These are phyloP conservation scores for Ctenosaura bakeri DNA, from an alignment of 2,797 vertebrate genomes.

Conservation along the genomic window DNA sequence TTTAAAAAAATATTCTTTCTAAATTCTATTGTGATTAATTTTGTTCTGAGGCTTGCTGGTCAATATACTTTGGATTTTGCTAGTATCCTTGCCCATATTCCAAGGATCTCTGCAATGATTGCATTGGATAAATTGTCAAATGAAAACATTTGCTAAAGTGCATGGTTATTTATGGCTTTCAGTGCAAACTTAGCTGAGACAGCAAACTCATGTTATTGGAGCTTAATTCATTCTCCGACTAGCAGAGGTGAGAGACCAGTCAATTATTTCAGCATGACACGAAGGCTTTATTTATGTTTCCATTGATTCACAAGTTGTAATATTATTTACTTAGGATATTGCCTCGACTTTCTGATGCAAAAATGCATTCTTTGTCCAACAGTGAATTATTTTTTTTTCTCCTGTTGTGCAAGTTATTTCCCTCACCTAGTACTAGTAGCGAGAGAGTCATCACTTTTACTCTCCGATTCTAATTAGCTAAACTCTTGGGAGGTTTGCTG, in stretches of 20 bases:
- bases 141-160: constrained; percentile 69
- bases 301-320: constrained; percentile 61
- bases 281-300: constrained; percentile 66
- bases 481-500: not conserved
- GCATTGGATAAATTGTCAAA: constrained; percentile 65
- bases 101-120: constrained; percentile 57
- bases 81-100: constrained; percentile 61
- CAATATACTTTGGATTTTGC: constrained; percentile 58
- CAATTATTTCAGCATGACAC: constrained; percentile 67
- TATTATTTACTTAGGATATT: constrained; percentile 62
- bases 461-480: constrained; percentile 5
- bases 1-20: not conserved
- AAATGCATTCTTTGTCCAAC: constrained; percentile 37
- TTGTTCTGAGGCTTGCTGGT: constrained; percentile 54
- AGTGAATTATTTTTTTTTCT: constrained; percentile 42
- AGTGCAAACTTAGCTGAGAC: constrained; percentile 68
- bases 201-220: constrained; percentile 69
- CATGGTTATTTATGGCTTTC: constrained; percentile 64
- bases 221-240: constrained; percentile 67
- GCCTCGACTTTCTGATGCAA: constrained; percentile 16
- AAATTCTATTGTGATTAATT: not conserved
- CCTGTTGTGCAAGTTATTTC: constrained; percentile 37
- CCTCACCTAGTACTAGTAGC: constrained; percentile 8
- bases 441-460: constrained; percentile 28
- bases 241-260: constrained; percentile 62